Evolutionary conservation across 2,797 vertebrate species (phyloP).

Genomic region (Enteromius anoplus): DNA sequence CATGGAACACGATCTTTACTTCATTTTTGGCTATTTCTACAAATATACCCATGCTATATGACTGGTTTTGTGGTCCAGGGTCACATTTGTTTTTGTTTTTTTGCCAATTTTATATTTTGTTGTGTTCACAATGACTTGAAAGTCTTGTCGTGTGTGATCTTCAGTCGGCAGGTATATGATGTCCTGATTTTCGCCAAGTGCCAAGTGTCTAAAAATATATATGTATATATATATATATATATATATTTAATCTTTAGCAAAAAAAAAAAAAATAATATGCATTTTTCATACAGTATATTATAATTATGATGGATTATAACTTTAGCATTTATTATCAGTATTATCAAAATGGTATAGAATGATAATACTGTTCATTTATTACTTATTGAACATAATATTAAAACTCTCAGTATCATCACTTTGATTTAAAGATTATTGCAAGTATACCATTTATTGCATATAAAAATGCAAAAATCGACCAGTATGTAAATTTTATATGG

Average conservation of each 20-base stretch:
- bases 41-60: no score
- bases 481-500: slow-evolving; percentile 21
- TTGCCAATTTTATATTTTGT: not conserved
- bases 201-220: no score
- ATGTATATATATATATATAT: no score
- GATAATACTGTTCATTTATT: not conserved
- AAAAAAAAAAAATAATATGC: not conserved
- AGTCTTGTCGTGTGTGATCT: not conserved
- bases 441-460: not conserved
- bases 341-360: not conserved
- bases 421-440: not conserved
- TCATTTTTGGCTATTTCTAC: no score
- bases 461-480: not conserved
- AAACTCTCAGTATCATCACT: not conserved
- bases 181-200: not conserved
- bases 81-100: not conserved
- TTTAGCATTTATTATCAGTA: not conserved
- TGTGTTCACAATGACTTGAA: not conserved
- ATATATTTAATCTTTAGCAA: not conserved
- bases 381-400: not conserved
- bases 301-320: not conserved
- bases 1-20: no score
- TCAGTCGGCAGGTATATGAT: not conserved
- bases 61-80: no score
- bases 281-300: not conserved